phyloP scores from a whole-genome alignment of 2,113 vertebrate species.

The Bos indicus region DNA sequence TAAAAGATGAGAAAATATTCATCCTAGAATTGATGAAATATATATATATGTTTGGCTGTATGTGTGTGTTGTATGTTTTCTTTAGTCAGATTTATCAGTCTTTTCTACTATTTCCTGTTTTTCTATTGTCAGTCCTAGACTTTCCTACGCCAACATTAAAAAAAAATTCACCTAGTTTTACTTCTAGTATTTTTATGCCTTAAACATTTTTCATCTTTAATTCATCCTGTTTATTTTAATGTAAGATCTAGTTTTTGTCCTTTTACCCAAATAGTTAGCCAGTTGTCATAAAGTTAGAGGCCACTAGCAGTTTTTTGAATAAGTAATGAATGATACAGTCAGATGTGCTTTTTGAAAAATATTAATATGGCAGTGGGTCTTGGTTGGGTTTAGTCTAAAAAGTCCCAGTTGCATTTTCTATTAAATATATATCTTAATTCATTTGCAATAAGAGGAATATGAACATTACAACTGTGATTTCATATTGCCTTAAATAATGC shows the following conservation, averaged over 20 bases:
- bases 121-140: not conserved
- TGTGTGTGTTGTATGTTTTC: not conserved
- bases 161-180: not conserved
- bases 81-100: not conserved
- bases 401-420: not conserved
- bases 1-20: not conserved
- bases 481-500: not conserved
- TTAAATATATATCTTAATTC: not conserved
- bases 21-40: not conserved
- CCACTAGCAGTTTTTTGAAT: not conserved
- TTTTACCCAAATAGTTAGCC: not conserved
- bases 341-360: not conserved
- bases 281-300: not conserved
- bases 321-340: not conserved
- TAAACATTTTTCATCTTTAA: conserved; percentile 28
- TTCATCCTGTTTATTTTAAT: conserved; percentile 2
- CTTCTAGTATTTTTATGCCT: not conserved
- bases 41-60: not conserved
- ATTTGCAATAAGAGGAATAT: not conserved
- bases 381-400: not conserved
- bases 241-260: not conserved
- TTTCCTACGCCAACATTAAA: not conserved
- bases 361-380: not conserved
- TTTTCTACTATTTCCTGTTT: not conserved
- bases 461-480: not conserved